Evolutionary conservation across 1,140 invertebrate species (phyloP).

Genomic region (Zophobas atratus): DNA sequence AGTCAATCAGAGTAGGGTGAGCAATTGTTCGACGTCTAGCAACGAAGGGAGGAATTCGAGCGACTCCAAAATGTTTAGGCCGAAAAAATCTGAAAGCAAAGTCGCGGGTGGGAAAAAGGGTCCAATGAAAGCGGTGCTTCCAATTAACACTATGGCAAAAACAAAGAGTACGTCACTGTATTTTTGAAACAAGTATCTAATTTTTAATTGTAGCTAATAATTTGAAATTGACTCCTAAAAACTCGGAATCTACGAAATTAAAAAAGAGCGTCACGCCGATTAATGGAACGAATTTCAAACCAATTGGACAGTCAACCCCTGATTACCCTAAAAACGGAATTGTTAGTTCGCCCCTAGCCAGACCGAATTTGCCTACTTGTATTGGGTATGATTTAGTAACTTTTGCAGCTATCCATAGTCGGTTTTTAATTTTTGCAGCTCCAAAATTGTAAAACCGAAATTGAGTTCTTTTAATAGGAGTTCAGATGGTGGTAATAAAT

Average conservation of each 20-base stretch:
- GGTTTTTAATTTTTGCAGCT: too few species aligned
- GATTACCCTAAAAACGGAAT: neutral
- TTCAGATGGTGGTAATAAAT: too few species aligned
- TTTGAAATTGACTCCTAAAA: constrained; percentile 44
- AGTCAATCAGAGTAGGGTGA: neutral
- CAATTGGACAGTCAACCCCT: constrained; percentile 52
- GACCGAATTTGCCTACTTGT: too few species aligned
- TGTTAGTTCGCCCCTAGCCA: too few species aligned
- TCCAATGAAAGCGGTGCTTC: constrained; percentile 52
- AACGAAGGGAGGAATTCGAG: constrained; percentile 37
- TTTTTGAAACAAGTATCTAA: constrained; percentile 13
- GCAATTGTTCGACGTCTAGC: constrained; percentile 7
- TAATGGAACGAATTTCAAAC: constrained; percentile 46
- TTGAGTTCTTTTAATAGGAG: too few species aligned
- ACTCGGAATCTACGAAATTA: constrained; percentile 18
- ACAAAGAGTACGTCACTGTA: constrained; percentile 6
- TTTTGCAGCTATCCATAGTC: too few species aligned
- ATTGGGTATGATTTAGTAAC: too few species aligned
- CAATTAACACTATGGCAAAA: constrained; percentile 50
- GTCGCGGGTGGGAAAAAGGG: constrained; percentile 12
- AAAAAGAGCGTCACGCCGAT: constrained; percentile 50
- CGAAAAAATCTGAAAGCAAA: constrained; percentile 47
- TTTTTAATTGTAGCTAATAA: constrained; percentile 1
- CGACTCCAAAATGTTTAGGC: constrained; percentile 45
- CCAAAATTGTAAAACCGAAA: too few species aligned